Base-by-base conservation (phyloP, 2,113 vertebrate species). In the Solea solea region DNA sequence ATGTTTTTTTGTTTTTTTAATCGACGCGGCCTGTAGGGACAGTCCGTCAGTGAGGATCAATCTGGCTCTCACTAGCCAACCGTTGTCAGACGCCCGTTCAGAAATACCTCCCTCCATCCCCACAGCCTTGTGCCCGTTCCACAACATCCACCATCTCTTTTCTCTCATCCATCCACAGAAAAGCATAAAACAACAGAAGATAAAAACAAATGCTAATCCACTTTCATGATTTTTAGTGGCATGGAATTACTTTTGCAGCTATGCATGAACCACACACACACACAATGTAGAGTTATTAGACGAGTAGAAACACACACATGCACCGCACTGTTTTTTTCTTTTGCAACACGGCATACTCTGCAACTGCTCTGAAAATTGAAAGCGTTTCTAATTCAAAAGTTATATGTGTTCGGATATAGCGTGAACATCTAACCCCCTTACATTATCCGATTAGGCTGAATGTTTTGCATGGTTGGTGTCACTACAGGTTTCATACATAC, bases 351-450 rank as follows among this genome's bases (percentile, higher is more conserved):
- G 67, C 61, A 69, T 54, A 60, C n/a, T 65, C 59, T 28, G 66
- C 73, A 62, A 69, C 67, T 62, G 76, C 73, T 64, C 39, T 68
- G 72, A 74, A 76, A 71, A 81, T 68, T 60, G 42, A 72, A 80
- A 80, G 82, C 50, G 39, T 81, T 83, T 80, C 59, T 61, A 86
- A 86, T 83, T 70, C 68, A 64, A 68, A 86, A 82, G 73, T 83
- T 75, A 56, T 71, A 86, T 75, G 83, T 72, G 64, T 88, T 85
- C 86, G 85, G 78, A 88, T 84, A 68, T 49, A 84, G 77, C 61
- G 46, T 87, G 74, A 76, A 72, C 65, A 74, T 67, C n/a, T 46
- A 78, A 76, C 72, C 59, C 39, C 59, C 54, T 76, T 77, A 64
- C 64, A 57, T 83, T 76, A 82, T 81, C 46, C 10, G 44, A 81